Evolutionary conservation across 2,113 vertebrate species (phyloP), one percentile per base, ranked within the genome.

Genomic region (Vidua macroura): DNA sequence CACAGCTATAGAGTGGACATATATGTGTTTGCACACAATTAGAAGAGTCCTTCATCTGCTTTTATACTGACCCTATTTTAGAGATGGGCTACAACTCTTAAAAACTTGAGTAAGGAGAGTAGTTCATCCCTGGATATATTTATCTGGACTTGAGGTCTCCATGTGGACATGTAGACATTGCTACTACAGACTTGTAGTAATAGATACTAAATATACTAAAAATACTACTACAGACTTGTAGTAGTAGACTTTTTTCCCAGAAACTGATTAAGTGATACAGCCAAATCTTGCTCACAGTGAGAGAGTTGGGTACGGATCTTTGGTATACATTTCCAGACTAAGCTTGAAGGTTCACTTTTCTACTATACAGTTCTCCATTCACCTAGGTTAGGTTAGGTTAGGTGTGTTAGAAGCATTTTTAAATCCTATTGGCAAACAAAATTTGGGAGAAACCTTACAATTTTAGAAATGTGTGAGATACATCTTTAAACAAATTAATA

Each of bases 1-100:
- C 39, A 15, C 10, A 39, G 0, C 17, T 43, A 22, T 4, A 58
- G 13, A 35, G 2, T 16, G 2, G 3, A 19, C 16, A 62, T 12
- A 17, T 3, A 1, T 15, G 17, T 44, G 14, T 9, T 68, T 68
- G 20, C 12, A 31, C 18, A 28, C 10, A 68, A 9, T 62, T 75
- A 44, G 13, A 73, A 3, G 7, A 35, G 6, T 33, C 8, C 5
- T 69, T 68, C 1, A 15, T 37, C 35, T 79, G 7, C 18, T 86
- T 80, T 86, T 44, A 16, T 22, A 33, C 3, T 25, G 12, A n/a
- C 24, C 12, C 6, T 52, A 4, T 56, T 73, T 60, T 64, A 43
- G n/a, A 55, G 3, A 48, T 27, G 11, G 13, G 6, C 8, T 68
- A 55, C 17, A 53, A 24, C 15, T 84, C 19, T 35, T 44, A 15